Evolutionary conservation across 2,113 vertebrate genomes (phyloP).

Genomic region (Ia io): DNA sequence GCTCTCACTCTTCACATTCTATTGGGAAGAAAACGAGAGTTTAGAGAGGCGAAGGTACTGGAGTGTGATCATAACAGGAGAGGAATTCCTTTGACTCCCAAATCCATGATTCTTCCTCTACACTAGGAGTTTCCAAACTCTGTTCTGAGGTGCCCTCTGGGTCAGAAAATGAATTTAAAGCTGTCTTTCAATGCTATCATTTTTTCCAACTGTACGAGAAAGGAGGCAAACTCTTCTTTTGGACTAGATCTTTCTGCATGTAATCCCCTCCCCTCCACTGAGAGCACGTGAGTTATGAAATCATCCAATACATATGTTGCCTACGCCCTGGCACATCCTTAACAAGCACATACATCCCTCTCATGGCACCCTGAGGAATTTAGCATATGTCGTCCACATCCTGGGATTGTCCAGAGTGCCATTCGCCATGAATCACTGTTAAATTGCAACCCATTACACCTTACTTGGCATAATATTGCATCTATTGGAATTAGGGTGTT

Average conservation of each 20-base stretch:
- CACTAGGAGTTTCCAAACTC: too few relatives aligned
- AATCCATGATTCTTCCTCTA: too few relatives aligned
- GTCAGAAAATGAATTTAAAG: too few relatives aligned
- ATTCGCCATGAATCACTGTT: constrained; percentile 35
- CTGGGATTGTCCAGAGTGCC: constrained; percentile 48
- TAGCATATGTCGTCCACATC: constrained; percentile 46
- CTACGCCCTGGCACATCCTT: background rate
- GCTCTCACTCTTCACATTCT: background rate
- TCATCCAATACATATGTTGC: background rate
- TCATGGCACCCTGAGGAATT: constrained; percentile 49
- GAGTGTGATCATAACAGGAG: too few relatives aligned
- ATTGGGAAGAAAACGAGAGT: background rate
- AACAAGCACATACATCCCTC: background rate
- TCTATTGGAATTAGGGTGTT: constrained; percentile 36
- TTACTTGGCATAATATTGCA: background rate
- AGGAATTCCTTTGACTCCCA: too few relatives aligned
- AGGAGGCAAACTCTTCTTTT: background rate
- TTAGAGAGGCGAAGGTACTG: background rate
- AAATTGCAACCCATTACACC: background rate
- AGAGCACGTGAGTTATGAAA: constrained; percentile 25
- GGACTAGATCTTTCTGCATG: background rate
- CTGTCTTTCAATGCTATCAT: background rate
- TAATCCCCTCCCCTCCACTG: background rate
- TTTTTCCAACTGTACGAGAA: background rate
- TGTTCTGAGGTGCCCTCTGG: too few relatives aligned